Evolutionary conservation across 2,113 vertebrate species (phyloP).

Genomic region (Cavia aperea): DNA sequence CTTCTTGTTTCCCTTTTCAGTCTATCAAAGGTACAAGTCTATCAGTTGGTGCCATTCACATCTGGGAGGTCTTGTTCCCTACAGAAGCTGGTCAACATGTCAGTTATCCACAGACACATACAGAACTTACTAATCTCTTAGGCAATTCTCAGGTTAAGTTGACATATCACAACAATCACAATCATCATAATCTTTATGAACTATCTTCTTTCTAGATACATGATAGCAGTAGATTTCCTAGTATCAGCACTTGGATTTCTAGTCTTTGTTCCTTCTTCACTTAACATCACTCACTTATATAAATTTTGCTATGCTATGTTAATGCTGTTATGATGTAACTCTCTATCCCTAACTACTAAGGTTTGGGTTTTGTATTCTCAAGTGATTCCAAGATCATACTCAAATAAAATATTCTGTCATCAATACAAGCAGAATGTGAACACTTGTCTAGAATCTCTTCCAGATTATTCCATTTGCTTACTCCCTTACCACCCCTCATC

Average conservation of each 20-base stretch:
- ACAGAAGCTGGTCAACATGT: too few species aligned
- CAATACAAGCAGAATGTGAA: not conserved
- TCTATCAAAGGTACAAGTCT: not conserved
- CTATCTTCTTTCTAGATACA: not conserved
- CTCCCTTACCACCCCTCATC: not conserved
- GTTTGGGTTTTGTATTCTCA: not conserved
- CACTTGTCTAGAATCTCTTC: not conserved
- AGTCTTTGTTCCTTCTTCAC: not conserved
- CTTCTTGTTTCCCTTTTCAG: not conserved
- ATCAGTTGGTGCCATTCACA: not conserved
- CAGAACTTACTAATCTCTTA: not conserved
- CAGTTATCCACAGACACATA: not conserved
- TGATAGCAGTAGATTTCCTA: not conserved
- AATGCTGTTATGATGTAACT: not conserved
- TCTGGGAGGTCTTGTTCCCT: not conserved
- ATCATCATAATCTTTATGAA: not conserved
- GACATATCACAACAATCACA: not conserved
- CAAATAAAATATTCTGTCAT: not conserved
- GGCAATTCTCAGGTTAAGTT: not conserved
- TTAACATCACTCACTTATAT: not conserved
- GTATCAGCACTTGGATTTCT: not conserved
- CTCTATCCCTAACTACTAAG: not conserved
- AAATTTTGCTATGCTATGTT: not conserved
- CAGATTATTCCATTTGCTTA: not conserved
- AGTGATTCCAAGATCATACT: not conserved